Percentiles rank a stretch among this genome's conserved stretches.
Evolutionary conservation across 2,888 invertebrate species (phyloP).

Genomic region (Platycheirus rosarum): DNA sequence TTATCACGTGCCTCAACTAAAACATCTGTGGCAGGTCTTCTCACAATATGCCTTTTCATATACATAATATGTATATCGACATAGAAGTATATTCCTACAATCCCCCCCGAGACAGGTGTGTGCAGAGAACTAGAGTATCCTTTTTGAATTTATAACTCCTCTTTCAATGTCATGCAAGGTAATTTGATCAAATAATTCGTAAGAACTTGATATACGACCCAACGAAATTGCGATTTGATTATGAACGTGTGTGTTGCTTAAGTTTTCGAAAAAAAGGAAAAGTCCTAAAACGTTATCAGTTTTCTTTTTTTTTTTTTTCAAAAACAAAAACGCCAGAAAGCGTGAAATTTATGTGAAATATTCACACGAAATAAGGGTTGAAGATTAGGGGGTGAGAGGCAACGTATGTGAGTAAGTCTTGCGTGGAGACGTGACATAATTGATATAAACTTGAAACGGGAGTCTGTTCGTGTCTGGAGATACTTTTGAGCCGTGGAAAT

Average conservation of each 20-base stretch:
- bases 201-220: constrained; percentile 22
- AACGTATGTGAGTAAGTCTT: neutral
- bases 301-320: too few relatives aligned
- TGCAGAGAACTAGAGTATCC: constrained; percentile 16
- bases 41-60: neutral
- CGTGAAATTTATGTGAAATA: constrained; percentile 9
- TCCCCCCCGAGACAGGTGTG: constrained; percentile 5
- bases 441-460: constrained; percentile 62
- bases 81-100: too few relatives aligned
- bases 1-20: constrained; percentile 60
- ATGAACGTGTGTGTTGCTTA: constrained; percentile 4
- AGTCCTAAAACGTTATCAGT: constrained; percentile 20
- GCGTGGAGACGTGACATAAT: constrained; percentile 57
- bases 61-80: too few relatives aligned
- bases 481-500: constrained; percentile 27
- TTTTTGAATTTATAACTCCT: neutral
- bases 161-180: neutral
- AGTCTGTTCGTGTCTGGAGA: constrained; percentile 44
- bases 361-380: neutral
- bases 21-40: constrained; percentile 51
- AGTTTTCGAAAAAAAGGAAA: constrained; percentile 8
- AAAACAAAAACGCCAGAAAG: neutral
- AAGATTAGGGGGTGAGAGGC: neutral
- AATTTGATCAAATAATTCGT: constrained; percentile 7
- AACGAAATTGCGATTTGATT: constrained; percentile 30